A percentile compares a stretch with the other conserved stretches of the same genome.
Evolutionary conservation across 92 coral and sea anemone genomes (phyloP).

Genomic region (Desmophyllum pertusum): DNA sequence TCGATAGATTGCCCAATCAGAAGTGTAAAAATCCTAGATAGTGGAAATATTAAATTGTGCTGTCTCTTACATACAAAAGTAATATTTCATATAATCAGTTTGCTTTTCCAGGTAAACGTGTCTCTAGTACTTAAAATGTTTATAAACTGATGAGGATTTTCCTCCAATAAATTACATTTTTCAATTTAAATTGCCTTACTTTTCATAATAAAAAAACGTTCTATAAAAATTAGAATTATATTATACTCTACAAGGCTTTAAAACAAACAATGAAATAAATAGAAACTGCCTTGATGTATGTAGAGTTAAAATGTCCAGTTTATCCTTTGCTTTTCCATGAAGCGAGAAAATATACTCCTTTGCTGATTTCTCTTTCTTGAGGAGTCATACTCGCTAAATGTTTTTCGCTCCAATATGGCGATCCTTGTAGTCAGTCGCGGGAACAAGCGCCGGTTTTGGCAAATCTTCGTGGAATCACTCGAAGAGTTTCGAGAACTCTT

Average conservation of each 20-base stretch:
- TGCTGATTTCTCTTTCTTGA: background rate
- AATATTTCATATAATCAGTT: background rate
- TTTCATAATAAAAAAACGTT: background rate
- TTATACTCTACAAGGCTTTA: background rate
- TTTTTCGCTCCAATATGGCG: background rate
- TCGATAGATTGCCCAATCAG: background rate
- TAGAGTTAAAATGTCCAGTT: background rate
- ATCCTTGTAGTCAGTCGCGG: too few species aligned
- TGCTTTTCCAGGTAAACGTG: background rate
- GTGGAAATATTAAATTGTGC: background rate
- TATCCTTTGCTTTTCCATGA: background rate
- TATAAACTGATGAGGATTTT: background rate
- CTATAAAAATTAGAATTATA: background rate
- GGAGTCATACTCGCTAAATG: background rate
- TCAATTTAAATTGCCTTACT: background rate
- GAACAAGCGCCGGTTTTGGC: too few species aligned
- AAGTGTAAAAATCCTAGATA: background rate
- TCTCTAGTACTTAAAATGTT: background rate
- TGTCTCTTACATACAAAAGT: background rate
- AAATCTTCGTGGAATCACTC: too few species aligned
- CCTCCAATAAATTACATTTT: background rate
- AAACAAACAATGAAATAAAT: background rate
- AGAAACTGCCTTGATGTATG: background rate
- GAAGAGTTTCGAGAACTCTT: too few species aligned
- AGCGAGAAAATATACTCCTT: background rate